A percentile compares a stretch with the other conserved stretches of the same genome.
Conservation (phyloP, 2,113 vertebrate species). For the Coryphaenoides rupestris region DNA sequence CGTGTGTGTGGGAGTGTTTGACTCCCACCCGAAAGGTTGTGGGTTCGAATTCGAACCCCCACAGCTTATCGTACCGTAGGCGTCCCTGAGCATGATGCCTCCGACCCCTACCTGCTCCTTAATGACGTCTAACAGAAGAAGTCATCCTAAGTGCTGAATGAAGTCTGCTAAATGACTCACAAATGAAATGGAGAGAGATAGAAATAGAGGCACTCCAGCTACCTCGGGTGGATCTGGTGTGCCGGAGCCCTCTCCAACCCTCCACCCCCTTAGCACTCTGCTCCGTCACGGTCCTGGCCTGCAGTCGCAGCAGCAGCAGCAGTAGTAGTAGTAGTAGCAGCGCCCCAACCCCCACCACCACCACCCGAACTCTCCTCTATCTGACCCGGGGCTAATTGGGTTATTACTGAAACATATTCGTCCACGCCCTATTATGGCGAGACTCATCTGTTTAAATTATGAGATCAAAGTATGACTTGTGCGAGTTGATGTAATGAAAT, state of each 20-base stretch:
- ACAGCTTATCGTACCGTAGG: too few species aligned
- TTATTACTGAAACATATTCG: constrained; percentile 79
- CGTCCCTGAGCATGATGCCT: too few species aligned
- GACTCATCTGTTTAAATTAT: constrained; percentile 74
- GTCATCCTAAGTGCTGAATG: too few species aligned
- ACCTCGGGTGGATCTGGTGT: background rate
- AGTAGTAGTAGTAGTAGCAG: background rate
- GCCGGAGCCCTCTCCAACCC: background rate
- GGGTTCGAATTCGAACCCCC: too few species aligned
- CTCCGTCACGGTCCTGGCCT: constrained; percentile 38
- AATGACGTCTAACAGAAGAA: too few species aligned
- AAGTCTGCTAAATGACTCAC: too few species aligned
- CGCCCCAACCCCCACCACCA: background rate
- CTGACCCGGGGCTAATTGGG: constrained; percentile 72
- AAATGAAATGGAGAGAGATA: too few species aligned
- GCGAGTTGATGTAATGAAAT: constrained; percentile 76
- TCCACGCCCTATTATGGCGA: constrained; percentile 66
- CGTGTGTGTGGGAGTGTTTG: too few species aligned
- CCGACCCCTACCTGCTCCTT: too few species aligned
- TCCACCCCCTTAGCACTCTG: constrained; percentile 13
- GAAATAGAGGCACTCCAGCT: background rate
- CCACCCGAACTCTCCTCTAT: constrained; percentile 36
- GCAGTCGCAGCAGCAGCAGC: background rate
- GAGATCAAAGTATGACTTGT: constrained; percentile 76
- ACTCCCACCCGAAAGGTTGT: too few species aligned